These are phyloP conservation scores for Myiagra hebetior DNA, from an alignment of 2,113 vertebrate species.

Conservation along the genomic window DNA sequence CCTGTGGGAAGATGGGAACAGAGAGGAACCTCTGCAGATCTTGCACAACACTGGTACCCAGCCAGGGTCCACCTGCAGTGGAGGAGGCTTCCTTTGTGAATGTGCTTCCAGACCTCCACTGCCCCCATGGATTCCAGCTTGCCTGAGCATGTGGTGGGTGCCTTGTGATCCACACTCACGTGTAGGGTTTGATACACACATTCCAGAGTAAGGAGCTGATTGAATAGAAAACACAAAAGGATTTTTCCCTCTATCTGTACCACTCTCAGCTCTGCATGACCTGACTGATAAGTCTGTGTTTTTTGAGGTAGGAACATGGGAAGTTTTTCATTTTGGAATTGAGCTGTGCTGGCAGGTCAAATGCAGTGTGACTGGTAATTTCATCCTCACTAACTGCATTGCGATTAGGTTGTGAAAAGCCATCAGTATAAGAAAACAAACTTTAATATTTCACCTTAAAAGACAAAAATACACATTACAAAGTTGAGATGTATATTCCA, in stretches of 20 bases:
- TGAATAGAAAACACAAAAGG: neutral
- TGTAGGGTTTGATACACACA: neutral
- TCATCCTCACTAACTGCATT: accelerated
- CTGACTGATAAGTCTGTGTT: neutral
- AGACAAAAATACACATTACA: neutral
- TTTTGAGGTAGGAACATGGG: neutral
- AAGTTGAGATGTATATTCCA: neutral
- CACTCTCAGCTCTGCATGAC: accelerated
- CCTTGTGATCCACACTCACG: accelerated
- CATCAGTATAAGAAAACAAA: neutral
- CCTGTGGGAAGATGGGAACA: neutral
- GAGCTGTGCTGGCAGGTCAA: neutral
- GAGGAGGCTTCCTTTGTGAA: neutral
- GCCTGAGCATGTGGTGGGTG: accelerated
- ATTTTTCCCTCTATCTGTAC: neutral
- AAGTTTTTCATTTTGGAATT: neutral
- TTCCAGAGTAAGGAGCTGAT: neutral
- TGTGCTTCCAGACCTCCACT: neutral
- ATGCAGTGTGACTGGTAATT: neutral
- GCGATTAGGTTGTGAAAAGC: neutral
- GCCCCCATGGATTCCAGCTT: neutral
- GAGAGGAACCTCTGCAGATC: neutral
- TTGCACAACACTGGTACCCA: neutral
- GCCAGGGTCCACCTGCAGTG: neutral
- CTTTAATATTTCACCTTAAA: neutral